Conservation (phyloP, 2,888 invertebrate genomes). For the Tillus elongatus region DNA sequence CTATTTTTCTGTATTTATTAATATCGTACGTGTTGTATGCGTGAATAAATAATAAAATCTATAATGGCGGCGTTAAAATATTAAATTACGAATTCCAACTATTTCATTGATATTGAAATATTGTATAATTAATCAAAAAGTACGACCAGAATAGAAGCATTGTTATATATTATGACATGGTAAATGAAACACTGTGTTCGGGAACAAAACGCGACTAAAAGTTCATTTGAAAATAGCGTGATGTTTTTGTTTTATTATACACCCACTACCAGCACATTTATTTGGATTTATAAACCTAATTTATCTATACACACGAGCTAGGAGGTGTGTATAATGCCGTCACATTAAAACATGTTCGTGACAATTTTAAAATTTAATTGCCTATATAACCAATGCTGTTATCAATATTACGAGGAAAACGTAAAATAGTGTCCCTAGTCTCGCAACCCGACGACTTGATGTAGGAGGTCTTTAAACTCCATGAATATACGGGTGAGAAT, state of each 20-base stretch:
- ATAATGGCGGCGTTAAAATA: too few species aligned
- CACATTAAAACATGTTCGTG: conserved; percentile 12
- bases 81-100: too few species aligned
- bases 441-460: background rate
- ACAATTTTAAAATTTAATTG: conserved; percentile 16
- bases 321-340: conserved; percentile 7
- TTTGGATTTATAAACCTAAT: background rate
- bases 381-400: conserved; percentile 9
- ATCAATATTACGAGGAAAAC: conserved; percentile 12
- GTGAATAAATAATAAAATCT: too few species aligned
- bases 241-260: background rate
- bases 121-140: conserved; percentile 1
- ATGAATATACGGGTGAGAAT: background rate
- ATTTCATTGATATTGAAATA: conserved; percentile 3
- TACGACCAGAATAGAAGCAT: background rate
- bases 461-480: background rate
- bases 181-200: background rate
- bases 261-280: background rate
- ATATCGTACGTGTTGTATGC: too few species aligned
- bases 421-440: conserved; percentile 8
- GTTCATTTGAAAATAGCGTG: conserved; percentile 6
- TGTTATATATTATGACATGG: background rate
- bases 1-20: too few species aligned
- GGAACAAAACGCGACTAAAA: background rate
- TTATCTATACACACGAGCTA: conserved; percentile 1